Evolutionary conservation across 2,888 invertebrate genomes (phyloP).

Genomic region (Synergus laeviventris): DNA sequence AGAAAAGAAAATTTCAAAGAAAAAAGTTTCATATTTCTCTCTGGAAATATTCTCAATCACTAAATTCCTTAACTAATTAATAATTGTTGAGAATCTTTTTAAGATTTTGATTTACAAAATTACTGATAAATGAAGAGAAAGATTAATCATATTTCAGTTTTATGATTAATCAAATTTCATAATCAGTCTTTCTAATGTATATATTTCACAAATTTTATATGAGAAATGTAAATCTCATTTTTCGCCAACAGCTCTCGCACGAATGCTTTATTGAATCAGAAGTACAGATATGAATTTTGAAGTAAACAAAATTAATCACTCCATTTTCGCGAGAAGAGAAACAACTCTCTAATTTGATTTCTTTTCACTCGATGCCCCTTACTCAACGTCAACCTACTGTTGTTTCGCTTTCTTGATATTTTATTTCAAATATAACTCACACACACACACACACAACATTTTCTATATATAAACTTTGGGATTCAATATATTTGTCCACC

Average conservation of each 20-base stretch:
- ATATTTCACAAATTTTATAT: not conserved
- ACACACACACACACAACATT: too few species aligned
- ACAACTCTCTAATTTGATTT: slow-evolving; percentile 25
- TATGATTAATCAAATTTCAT: too few species aligned
- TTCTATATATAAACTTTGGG: not conserved
- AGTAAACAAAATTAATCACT: slow-evolving; percentile 8
- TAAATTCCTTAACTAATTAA: too few species aligned
- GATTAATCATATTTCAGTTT: too few species aligned
- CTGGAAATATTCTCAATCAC: too few species aligned
- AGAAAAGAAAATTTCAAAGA: not conserved
- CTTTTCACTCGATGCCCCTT: not conserved
- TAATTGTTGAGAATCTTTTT: too few species aligned
- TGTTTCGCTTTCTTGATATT: not conserved
- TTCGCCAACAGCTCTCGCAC: not conserved
- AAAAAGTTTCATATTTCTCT: not conserved
- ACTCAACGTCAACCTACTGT: not conserved
- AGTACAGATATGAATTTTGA: not conserved
- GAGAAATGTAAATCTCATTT: not conserved
- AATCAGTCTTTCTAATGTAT: not conserved
- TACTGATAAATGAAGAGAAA: too few species aligned
- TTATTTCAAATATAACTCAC: not conserved
- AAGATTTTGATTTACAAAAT: too few species aligned
- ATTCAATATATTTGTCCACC: not conserved
- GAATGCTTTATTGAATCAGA: not conserved
- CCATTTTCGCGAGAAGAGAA: not conserved